These are phyloP conservation scores for Zaprionus taronus DNA, from an alignment of 1,140 invertebrate genomes.

Conservation along the genomic window DNA sequence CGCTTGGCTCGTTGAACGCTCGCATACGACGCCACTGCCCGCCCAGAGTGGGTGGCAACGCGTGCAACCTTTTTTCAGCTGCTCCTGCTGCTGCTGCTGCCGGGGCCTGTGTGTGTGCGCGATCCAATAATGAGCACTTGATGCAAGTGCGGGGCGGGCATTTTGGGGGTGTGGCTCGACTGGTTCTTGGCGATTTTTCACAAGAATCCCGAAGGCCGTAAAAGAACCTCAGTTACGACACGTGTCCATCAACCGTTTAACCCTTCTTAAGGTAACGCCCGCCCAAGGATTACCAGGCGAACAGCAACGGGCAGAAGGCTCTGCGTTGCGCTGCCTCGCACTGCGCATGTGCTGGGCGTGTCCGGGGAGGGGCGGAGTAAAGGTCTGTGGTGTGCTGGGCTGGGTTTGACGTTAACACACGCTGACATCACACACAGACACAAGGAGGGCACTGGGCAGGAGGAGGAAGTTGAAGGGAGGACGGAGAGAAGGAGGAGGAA, in stretches of 20 bases:
- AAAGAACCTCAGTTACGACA: conserved; percentile 71
- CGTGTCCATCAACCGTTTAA: conserved; percentile 84
- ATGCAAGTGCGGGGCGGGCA: conserved; percentile 58
- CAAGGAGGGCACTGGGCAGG: background rate
- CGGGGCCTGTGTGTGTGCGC: background rate
- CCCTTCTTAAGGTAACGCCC: conserved; percentile 85
- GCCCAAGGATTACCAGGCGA: conserved; percentile 83
- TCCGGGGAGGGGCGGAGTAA: conserved; percentile 73
- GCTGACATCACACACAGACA: conserved; percentile 3
- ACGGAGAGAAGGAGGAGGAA: no score
- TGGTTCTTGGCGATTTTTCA: conserved; percentile 73
- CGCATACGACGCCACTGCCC: conserved; percentile 51
- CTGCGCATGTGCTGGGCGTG: conserved; percentile 75
- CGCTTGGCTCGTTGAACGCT: background rate
- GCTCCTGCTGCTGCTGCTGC: background rate
- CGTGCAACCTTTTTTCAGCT: conserved; percentile 16
- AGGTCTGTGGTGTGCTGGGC: conserved; percentile 51
- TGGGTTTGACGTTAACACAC: conserved; percentile 63
- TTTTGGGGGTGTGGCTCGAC: conserved; percentile 57
- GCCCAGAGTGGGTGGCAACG: conserved; percentile 40
- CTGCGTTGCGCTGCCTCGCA: background rate
- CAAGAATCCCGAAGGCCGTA: conserved; percentile 58
- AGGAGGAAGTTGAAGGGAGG: no score
- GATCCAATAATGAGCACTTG: conserved; percentile 59
- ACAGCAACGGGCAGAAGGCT: conserved; percentile 32